Evolutionary conservation across 2,797 vertebrate species (phyloP).

Genomic region (Eurystomus glaucurus): DNA sequence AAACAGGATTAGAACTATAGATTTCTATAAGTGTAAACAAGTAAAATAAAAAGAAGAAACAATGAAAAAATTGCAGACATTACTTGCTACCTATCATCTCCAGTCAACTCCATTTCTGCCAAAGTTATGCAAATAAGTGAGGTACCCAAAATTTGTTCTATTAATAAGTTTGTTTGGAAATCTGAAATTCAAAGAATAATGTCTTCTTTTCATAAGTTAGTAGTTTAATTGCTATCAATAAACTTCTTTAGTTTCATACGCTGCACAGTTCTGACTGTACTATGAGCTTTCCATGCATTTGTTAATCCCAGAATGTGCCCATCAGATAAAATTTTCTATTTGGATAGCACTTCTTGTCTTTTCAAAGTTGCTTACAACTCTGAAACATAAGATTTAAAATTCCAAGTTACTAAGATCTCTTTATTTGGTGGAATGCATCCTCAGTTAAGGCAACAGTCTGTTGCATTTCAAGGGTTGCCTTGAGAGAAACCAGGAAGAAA

Average conservation of each 20-base stretch:
- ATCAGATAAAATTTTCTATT: slow-evolving; percentile 64
- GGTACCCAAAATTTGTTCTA: background rate
- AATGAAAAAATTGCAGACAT: background rate
- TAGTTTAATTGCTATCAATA: background rate
- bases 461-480: background rate
- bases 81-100: background rate
- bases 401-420: background rate
- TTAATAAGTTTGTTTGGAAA: background rate
- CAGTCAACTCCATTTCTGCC: background rate
- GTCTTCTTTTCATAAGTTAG: background rate
- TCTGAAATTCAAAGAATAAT: background rate
- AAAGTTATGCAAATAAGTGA: background rate
- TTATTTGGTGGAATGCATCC: background rate
- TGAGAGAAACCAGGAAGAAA: background rate
- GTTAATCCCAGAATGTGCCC: slow-evolving; percentile 8
- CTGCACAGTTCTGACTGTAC: background rate
- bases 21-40: background rate
- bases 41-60: background rate
- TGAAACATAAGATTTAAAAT: slow-evolving; percentile 23
- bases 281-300: background rate
- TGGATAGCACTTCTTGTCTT: slow-evolving; percentile 36
- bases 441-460: background rate
- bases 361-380: slow-evolving; percentile 25
- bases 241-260: background rate
- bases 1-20: background rate